Evolutionary conservation across 92 coral and sea anemone genomes (phyloP).

Genomic region (Parazoanthus darwini): DNA sequence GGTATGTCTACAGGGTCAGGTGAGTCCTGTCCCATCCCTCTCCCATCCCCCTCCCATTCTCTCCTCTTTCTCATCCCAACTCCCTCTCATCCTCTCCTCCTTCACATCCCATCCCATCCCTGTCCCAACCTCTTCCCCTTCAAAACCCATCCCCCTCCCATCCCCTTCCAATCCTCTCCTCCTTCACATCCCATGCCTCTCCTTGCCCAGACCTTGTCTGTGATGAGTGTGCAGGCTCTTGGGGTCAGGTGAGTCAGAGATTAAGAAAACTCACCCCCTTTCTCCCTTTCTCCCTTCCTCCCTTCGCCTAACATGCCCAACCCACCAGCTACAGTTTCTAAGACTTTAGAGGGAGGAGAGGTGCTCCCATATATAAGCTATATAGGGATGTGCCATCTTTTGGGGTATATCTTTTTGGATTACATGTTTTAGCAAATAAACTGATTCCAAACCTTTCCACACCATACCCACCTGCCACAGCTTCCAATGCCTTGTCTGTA

Average conservation of each 20-base stretch:
- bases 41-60: not conserved
- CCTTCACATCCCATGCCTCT: too few relatives aligned
- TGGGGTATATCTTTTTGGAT: too few relatives aligned
- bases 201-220: conserved; percentile 91
- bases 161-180: too few relatives aligned
- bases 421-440: too few relatives aligned
- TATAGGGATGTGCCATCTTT: too few relatives aligned
- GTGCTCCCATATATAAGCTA: too few relatives aligned
- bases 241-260: conserved; percentile 72
- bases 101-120: not conserved
- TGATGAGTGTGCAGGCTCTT: conserved; percentile 83
- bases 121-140: not conserved
- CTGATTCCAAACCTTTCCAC: not conserved
- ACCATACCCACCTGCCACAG: conserved; percentile 67
- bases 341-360: not conserved
- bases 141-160: too few relatives aligned
- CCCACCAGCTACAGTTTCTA: conserved; percentile 58
- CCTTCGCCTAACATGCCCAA: not conserved
- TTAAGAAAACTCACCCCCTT: conserved; percentile 33
- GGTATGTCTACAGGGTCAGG: conserved; percentile 79
- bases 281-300: not conserved
- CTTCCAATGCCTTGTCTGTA: conserved; percentile 93
- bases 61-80: not conserved
- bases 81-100: conserved; percentile 9
- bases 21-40: conserved; percentile 56